Percentiles rank a stretch among this genome's conserved stretches.
Evolutionary conservation across 2,113 vertebrate species (phyloP).

Genomic region (Percina caprodes): DNA sequence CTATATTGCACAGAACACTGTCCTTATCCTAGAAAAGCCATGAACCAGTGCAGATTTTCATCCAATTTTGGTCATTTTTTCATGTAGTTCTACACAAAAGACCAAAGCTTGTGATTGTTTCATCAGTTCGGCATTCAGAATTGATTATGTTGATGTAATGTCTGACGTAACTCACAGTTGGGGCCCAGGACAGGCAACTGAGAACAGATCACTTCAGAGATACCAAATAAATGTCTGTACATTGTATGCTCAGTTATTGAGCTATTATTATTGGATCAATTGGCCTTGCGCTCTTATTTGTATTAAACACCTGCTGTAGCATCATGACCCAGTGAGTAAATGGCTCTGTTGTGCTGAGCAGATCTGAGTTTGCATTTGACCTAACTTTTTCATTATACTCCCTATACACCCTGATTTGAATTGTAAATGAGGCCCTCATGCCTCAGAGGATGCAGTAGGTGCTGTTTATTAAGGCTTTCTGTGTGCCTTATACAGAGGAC

Average conservation of each 20-base stretch:
- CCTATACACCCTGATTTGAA: slow-evolving; percentile 77
- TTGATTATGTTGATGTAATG: slow-evolving; percentile 51
- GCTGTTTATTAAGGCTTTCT: slow-evolving; percentile 34
- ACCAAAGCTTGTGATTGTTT: slow-evolving; percentile 35
- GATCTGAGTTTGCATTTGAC: slow-evolving; percentile 70
- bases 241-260: neutral
- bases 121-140: slow-evolving; percentile 54
- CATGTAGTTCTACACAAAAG: slow-evolving; percentile 34
- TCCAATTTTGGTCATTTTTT: slow-evolving; percentile 48
- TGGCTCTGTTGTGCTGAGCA: slow-evolving; percentile 61
- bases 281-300: neutral
- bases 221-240: slow-evolving; percentile 22
- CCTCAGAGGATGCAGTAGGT: slow-evolving; percentile 48
- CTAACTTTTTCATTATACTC: slow-evolving; percentile 56
- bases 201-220: slow-evolving; percentile 35
- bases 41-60: slow-evolving; percentile 1
- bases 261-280: slow-evolving; percentile 27
- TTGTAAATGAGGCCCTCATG: slow-evolving; percentile 81
- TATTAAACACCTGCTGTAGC: slow-evolving; percentile 5
- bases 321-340: slow-evolving; percentile 43
- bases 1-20: neutral
- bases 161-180: slow-evolving; percentile 28
- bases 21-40: neutral
- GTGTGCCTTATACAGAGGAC: slow-evolving; percentile 23
- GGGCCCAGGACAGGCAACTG: slow-evolving; percentile 21